Evolutionary conservation across 64 coral and sea anemone genomes (phyloP).

Genomic region (Actinia equina): DNA sequence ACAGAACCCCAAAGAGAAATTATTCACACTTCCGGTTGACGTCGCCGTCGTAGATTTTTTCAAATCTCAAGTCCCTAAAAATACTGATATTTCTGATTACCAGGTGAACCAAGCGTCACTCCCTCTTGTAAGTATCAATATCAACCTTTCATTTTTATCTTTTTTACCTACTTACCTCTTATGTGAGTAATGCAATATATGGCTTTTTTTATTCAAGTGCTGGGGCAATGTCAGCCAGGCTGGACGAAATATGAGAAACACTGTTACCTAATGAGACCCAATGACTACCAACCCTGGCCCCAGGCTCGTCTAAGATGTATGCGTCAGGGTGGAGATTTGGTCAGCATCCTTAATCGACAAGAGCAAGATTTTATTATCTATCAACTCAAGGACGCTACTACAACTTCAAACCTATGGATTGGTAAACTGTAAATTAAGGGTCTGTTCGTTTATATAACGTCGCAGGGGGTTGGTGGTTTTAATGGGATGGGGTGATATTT

Average conservation of each 20-base stretch:
- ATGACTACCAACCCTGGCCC: constrained; percentile 42
- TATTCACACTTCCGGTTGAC: too few species aligned
- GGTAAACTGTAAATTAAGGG: constrained; percentile 31
- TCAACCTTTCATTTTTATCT: neutral
- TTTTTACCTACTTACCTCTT: neutral
- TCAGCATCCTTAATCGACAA: constrained; percentile 59
- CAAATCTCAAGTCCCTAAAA: too few species aligned
- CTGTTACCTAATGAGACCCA: constrained; percentile 72
- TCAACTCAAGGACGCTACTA: constrained; percentile 19
- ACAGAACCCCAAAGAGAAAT: too few species aligned
- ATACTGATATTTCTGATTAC: neutral
- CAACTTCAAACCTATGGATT: constrained; percentile 50
- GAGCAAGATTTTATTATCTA: constrained; percentile 76
- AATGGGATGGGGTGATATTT: too few species aligned
- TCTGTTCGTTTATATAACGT: too few species aligned
- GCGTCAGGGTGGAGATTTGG: constrained; percentile 61
- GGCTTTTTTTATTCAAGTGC: neutral
- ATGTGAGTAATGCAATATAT: neutral
- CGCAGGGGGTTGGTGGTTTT: too few species aligned
- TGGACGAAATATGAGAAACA: constrained; percentile 66
- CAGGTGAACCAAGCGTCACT: neutral
- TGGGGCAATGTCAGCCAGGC: constrained; percentile 52
- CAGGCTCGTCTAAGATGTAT: constrained; percentile 42
- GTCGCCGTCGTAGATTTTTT: too few species aligned
- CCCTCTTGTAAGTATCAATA: neutral